A percentile compares a stretch with the other conserved stretches of the same genome.
Conservation (phyloP, 92 coral and sea anemone genomes). For the Desmophyllum pertusum region DNA sequence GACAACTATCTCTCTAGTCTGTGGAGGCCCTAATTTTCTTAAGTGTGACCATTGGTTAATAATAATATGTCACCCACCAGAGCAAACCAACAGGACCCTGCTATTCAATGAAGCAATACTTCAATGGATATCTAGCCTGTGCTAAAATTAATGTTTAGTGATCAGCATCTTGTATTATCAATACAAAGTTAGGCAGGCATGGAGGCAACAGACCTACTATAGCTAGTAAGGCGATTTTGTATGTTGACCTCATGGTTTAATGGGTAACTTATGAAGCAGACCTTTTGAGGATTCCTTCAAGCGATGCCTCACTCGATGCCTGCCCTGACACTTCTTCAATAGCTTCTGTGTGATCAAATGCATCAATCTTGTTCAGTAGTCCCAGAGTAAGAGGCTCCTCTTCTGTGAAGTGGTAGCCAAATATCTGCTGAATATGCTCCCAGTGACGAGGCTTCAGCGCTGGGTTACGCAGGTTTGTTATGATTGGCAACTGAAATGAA, state of each 20-base stretch:
- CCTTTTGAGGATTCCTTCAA: conserved; percentile 97
- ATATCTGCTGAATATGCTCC: conserved; percentile 96
- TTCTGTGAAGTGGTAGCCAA: conserved; percentile 89
- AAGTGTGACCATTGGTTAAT: too few species aligned
- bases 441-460: conserved; percentile 97
- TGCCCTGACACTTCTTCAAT: conserved; percentile 98
- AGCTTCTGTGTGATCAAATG: conserved; percentile 95
- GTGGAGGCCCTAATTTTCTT: too few species aligned
- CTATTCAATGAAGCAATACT: background rate
- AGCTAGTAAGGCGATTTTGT: background rate
- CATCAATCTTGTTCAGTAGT: conserved; percentile 86
- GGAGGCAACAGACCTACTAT: too few species aligned
- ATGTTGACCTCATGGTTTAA: background rate
- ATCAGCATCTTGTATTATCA: too few species aligned
- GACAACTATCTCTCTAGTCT: too few species aligned
- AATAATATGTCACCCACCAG: too few species aligned
- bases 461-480: conserved; percentile 92
- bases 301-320: conserved; percentile 97
- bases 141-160: background rate
- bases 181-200: background rate
- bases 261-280: conserved; percentile 10
- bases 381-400: conserved; percentile 96
- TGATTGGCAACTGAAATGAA: conserved; percentile 85
- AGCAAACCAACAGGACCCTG: too few species aligned
- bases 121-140: background rate